Conservation (phyloP, 2,113 vertebrate species). For the Lasiurus cinereus region DNA sequence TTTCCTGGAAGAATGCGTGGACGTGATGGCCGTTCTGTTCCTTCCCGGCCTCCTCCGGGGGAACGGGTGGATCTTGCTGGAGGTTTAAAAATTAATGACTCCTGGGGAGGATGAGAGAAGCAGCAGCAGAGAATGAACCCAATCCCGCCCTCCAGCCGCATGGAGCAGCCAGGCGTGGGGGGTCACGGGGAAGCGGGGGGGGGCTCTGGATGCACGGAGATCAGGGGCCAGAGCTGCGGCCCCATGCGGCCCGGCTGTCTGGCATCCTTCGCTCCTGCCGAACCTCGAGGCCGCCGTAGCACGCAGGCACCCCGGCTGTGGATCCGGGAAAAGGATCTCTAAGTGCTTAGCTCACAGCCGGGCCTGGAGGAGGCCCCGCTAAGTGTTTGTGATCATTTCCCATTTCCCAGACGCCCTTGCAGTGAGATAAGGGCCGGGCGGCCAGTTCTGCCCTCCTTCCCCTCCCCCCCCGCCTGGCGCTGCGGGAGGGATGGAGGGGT, state of each 20-base stretch:
- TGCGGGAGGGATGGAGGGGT: background rate
- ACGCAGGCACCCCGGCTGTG: background rate
- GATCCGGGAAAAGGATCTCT: background rate
- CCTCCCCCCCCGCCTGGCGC: too few species aligned
- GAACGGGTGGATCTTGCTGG: conserved; percentile 28
- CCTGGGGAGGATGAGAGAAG: background rate
- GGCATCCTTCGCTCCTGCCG: background rate
- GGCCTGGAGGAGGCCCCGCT: background rate
- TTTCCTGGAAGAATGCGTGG: conserved; percentile 39
- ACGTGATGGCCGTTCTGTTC: conserved; percentile 59
- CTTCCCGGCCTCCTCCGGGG: conserved; percentile 45
- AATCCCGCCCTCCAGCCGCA: fast-evolving
- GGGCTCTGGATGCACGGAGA: background rate
- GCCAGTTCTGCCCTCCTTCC: background rate
- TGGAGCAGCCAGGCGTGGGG: background rate
- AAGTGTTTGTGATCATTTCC: background rate
- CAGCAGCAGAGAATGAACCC: background rate
- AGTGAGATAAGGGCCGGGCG: too few species aligned
- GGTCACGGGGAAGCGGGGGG: background rate
- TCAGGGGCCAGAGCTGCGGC: background rate
- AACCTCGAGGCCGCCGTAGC: background rate
- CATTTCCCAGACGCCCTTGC: background rate
- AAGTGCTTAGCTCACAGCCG: background rate
- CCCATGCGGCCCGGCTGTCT: fast-evolving
- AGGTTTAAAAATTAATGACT: conserved; percentile 74